Conservation (phyloP, 2,888 invertebrate species). For the Oasisia sp. region DNA sequence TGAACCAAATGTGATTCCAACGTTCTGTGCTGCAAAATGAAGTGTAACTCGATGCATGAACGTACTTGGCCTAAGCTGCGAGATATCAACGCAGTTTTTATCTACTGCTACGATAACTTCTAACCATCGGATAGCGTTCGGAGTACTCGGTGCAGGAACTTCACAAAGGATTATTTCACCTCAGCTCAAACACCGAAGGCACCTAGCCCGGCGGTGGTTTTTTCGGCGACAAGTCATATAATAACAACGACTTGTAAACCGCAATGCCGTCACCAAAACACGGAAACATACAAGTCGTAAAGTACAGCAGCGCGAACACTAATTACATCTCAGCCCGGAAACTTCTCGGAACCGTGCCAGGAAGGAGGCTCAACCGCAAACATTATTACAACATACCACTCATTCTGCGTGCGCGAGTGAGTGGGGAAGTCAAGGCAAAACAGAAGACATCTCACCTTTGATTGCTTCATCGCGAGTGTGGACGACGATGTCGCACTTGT, state of each 20-base stretch:
- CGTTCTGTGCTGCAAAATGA: background rate
- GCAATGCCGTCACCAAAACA: background rate
- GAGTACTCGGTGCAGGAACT: background rate
- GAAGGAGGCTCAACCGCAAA: background rate
- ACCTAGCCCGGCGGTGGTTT: background rate
- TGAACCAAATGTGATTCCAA: background rate
- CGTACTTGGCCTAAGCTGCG: background rate
- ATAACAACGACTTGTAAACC: constrained; percentile 8
- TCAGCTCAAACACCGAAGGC: background rate
- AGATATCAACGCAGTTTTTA: background rate
- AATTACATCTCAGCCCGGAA: background rate
- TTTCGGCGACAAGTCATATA: background rate
- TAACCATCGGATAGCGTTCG: background rate
- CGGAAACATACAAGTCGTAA: background rate
- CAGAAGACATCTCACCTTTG: background rate
- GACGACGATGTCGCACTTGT: constrained; percentile 23
- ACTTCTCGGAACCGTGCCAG: constrained; percentile 13
- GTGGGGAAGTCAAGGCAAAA: background rate
- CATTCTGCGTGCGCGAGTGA: background rate
- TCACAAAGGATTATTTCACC: background rate
- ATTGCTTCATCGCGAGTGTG: background rate
- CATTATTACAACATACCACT: background rate
- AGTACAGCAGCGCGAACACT: background rate
- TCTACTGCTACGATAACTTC: background rate
- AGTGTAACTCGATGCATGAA: background rate